phyloP scores from a whole-genome alignment of 2,113 vertebrate genomes.

The Bubalus kerabau region DNA sequence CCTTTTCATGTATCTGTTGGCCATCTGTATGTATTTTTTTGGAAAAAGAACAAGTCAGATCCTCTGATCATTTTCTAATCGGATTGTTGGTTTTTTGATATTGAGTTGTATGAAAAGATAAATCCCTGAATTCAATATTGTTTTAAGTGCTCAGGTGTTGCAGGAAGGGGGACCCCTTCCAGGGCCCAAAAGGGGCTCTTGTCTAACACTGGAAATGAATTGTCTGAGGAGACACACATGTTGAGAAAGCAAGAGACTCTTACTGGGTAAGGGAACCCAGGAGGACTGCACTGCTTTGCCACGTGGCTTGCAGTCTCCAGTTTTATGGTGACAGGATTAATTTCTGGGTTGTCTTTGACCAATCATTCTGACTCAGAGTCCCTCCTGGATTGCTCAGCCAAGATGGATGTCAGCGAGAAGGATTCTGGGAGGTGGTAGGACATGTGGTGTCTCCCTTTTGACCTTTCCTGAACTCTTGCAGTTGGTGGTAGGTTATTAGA shows the following conservation, averaged over 20 bases:
- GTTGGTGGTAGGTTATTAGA: not conserved
- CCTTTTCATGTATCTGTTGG: not conserved
- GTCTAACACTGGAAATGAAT: not conserved
- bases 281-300: not conserved
- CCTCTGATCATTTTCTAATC: not conserved
- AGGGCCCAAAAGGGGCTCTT: not conserved
- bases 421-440: not conserved
- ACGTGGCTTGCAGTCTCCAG: not conserved
- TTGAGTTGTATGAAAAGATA: not conserved
- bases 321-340: not conserved
- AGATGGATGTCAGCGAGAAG: not conserved
- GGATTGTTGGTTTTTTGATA: not conserved
- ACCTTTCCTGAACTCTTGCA: not conserved
- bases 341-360: not conserved
- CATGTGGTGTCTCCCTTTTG: not conserved
- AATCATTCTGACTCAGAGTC: not conserved
- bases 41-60: not conserved
- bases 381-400: not conserved
- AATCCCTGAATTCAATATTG: not conserved
- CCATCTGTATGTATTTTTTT: not conserved
- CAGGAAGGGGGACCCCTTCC: not conserved
- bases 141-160: not conserved
- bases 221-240: not conserved
- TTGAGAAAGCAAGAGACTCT: not conserved
- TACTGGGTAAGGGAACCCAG: not conserved